Percentiles rank a stretch among this genome's conserved stretches.
These are phyloP conservation scores for Trissolcus japonicus DNA, from an alignment of 2,888 invertebrate species.

Conservation along the genomic window DNA sequence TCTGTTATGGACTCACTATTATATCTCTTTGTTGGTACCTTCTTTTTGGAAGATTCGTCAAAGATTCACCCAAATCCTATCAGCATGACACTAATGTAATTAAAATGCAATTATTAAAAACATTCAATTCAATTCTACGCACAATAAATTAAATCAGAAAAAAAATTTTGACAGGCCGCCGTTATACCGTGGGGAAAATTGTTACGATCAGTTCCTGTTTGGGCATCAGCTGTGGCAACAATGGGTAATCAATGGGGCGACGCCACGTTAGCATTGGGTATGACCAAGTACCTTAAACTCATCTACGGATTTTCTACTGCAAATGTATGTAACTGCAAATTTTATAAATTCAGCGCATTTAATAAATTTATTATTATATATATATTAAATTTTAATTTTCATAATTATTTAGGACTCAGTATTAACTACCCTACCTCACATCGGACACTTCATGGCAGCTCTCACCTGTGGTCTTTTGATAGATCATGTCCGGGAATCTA, in stretches of 20 bases:
- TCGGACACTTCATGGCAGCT: constrained; percentile 79
- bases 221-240: constrained; percentile 80
- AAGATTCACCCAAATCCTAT: constrained; percentile 77
- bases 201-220: constrained; percentile 79
- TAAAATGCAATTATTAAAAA: not conserved
- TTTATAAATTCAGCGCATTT: not conserved
- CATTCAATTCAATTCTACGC: not conserved
- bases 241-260: constrained; percentile 81
- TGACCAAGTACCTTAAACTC: constrained; percentile 79
- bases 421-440: constrained; percentile 78
- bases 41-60: constrained; percentile 79
- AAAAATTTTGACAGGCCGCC: constrained; percentile 66
- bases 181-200: constrained; percentile 79
- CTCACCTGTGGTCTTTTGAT: constrained; percentile 79
- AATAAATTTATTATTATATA: not conserved
- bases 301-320: constrained; percentile 80
- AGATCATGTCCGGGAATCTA: constrained; percentile 78
- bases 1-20: constrained; percentile 78
- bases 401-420: constrained; percentile 77
- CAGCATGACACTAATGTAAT: constrained; percentile 75
- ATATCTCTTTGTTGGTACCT: constrained; percentile 78
- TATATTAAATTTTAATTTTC: not conserved
- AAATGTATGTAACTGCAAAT: constrained; percentile 74
- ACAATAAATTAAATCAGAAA: no score
- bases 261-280: constrained; percentile 79